phyloP scores from a whole-genome alignment of 2,113 vertebrate genomes.

The Dolichallabes microphthalmus region DNA sequence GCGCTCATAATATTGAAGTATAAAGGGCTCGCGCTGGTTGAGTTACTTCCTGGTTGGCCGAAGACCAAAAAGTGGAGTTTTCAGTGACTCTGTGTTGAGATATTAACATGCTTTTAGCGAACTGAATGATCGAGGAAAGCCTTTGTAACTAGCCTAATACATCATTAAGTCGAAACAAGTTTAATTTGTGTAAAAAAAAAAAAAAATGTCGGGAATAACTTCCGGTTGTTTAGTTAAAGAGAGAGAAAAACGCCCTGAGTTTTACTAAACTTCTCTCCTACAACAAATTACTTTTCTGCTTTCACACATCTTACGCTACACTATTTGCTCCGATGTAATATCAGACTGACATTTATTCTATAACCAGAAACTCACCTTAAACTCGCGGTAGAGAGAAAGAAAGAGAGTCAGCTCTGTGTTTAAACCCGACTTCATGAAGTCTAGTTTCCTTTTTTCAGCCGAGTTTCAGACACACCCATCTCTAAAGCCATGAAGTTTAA shows the following conservation, averaged over 20 bases:
- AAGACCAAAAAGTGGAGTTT: neutral
- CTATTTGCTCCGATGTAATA: neutral
- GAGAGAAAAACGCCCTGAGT: slow-evolving; percentile 14
- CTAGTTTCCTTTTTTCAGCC: slow-evolving; percentile 8
- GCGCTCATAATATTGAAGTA: neutral
- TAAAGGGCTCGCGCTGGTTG: neutral
- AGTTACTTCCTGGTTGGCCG: slow-evolving; percentile 28
- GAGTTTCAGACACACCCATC: slow-evolving; percentile 44
- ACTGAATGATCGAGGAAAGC: neutral
- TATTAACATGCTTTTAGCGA: neutral
- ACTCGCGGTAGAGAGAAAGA: neutral
- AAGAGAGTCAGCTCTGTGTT: slow-evolving; percentile 11
- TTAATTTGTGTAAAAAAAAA: neutral
- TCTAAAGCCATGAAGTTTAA: neutral
- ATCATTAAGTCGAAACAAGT: neutral
- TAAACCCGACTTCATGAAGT: neutral
- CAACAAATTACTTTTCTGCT: neutral
- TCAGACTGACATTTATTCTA: neutral
- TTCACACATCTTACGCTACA: neutral
- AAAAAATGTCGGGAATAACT: neutral
- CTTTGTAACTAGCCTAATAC: neutral
- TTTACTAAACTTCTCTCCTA: neutral
- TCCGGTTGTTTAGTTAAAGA: neutral
- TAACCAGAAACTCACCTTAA: slow-evolving; percentile 49
- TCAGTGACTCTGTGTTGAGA: too few relatives aligned